Base-by-base conservation (phyloP, 2,797 vertebrate genomes). In the Melanogrammus aeglefinus region DNA sequence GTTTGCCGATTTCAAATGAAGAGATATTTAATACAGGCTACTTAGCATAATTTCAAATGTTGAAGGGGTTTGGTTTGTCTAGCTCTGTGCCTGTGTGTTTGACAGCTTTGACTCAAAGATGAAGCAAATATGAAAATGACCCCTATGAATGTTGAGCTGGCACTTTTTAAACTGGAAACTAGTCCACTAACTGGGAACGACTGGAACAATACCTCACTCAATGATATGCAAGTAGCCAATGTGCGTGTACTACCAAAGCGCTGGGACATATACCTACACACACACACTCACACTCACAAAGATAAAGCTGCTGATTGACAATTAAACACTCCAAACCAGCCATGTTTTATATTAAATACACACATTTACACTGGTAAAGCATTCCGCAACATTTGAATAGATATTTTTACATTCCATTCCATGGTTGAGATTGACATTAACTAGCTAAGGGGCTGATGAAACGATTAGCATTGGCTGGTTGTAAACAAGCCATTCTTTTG, bases 1-100 rank as follows among this genome's bases (percentile, higher is more conserved):
- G 72, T 81, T 83, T 88, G 86, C 75, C 73, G 72, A 72, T 84
- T 86, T 88, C 78, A 88, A 78, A 87, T 88, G 84, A 89, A 90
- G 86, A 86, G 47, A 85, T 85, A 74, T 86, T 77, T 76, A 81
- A 86, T 77, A 47, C 31, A 75, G 41, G 41, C 41, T 44, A 13
- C 51, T 44, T n/a, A 84, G 73, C 79, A 41, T 82, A 75, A 80
- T 75, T 83, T 88, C 33, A 63, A 75, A 35, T 76, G 51, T 83
- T 41, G 82, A 83, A 29, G 75, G 69, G 72, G 75, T 74, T 75
- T 44, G 29, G 75, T 14, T 81, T 72, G 33, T 27, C 3, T 82
- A 77, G 79, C 44, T 73, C 24, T 69, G 7, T 73, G 71, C 83
- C 76, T 77, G 71, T 75, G 38, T 75, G 66, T 82, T 29, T 39